Base-by-base conservation (phyloP, 2,113 vertebrate genomes). In the Amphiprion percula region DNA sequence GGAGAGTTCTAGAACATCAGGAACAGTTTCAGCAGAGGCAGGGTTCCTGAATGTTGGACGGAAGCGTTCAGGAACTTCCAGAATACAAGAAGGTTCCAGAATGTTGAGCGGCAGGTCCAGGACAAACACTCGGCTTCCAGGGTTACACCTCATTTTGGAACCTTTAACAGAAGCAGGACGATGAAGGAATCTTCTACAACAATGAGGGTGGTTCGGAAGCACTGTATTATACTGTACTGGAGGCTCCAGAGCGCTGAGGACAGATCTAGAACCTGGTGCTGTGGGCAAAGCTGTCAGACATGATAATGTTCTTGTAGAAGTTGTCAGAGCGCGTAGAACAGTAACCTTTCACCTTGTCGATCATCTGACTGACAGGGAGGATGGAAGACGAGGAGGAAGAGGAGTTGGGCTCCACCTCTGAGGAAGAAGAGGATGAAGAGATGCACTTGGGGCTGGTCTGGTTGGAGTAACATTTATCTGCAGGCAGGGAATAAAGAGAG, bases 281-380 rank as follows among this genome's bases (percentile, higher is more conserved):
- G 90, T 96, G 93, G 88, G 95, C 95, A 81, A 97, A 97, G 53
- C 96, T 95, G 68, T 99, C 97, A 0, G 97, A 97, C 95, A 97
- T 93, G 80, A 99, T 97, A 86, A 98, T 97, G 85, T 97, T 99
- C 94, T 98, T 98, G 94, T 98, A 99, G 94, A 99, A 98, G 92
- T 96, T 98, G 90, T 99, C 96, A 0, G 97, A 97, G 83, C 94
- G 96, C 26, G 96, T 92, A 68, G 91, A 97, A 90, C 95, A 99
- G 89, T 98, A 99, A 77, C 94, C 96, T 80, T 97, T 97, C 79
- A 98, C 96, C 83, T 99, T 99, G 90, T 97, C 96, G 87, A 98
- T 96, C 92, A 97, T 96, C 87, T 99, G 97, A 86, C 98, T 97
- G 80, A 97, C 96, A 1, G 97, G 97, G 47, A 97, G 95, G 92